Percentiles rank a stretch among this genome's conserved stretches.
These are phyloP conservation scores for Triplophysa tibetana DNA, from an alignment of 2,113 vertebrate species.

Conservation along the genomic window DNA sequence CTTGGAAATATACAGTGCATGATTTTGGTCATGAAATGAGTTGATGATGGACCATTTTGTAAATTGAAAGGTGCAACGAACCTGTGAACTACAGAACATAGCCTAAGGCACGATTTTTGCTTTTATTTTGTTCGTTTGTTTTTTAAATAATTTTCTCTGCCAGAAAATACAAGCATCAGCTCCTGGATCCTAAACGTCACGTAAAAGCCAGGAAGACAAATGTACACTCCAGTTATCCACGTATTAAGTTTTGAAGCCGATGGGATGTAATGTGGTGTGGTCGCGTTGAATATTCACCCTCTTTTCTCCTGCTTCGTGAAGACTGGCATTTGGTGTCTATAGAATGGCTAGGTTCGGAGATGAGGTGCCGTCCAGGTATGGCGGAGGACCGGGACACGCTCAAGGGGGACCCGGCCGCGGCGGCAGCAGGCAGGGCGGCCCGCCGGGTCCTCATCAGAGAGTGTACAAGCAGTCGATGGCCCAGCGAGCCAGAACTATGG, in stretches of 20 bases:
- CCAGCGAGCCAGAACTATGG: constrained; percentile 97
- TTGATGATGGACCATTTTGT: constrained; percentile 55
- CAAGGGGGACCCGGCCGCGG: constrained; percentile 78
- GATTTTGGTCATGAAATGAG: constrained; percentile 56
- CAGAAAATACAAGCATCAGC: constrained; percentile 26
- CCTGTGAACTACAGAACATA: constrained; percentile 21
- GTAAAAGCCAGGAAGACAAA: constrained; percentile 49
- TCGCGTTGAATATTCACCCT: constrained; percentile 75
- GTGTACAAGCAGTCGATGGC: constrained; percentile 98
- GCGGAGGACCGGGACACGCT: constrained; percentile 78
- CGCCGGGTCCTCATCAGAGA: constrained; percentile 82
- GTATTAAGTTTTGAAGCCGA: constrained; percentile 75
- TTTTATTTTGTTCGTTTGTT: neutral
- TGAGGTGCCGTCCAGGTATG: constrained; percentile 87
- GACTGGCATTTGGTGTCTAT: constrained; percentile 83
- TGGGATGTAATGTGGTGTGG: constrained; percentile 87
- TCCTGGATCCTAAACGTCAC: neutral
- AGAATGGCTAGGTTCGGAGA: constrained; percentile 93
- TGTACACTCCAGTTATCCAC: constrained; percentile 65
- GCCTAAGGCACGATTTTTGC: constrained; percentile 10
- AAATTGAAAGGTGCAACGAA: constrained; percentile 53
- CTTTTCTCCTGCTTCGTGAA: constrained; percentile 82
- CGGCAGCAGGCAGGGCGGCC: constrained; percentile 79
- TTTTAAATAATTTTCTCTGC: constrained; percentile 4
- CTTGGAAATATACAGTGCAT: constrained; percentile 56